Conservation (phyloP, 1,140 invertebrate genomes). For the Radopholus similis region DNA sequence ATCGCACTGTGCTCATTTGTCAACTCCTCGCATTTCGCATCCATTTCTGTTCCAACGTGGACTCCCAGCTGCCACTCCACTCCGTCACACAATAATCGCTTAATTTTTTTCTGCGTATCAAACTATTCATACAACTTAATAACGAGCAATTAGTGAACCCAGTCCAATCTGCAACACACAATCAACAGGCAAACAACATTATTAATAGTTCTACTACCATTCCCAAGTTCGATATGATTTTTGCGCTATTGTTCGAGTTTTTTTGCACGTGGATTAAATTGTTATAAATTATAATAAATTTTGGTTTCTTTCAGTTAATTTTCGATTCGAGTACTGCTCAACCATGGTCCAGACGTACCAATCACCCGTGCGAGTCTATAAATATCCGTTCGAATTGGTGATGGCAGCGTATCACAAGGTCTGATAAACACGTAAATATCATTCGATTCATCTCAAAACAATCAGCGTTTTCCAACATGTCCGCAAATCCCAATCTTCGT, state of each 20-base stretch:
- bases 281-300: not conserved
- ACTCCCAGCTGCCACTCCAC: no score
- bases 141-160: no score
- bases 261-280: not conserved
- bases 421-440: conserved; percentile 8
- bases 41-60: no score
- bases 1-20: no score
- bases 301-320: not conserved
- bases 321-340: not conserved
- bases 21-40: no score
- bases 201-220: no score
- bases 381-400: conserved; percentile 89
- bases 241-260: not conserved
- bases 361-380: conserved; percentile 88
- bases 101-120: no score
- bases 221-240: no score
- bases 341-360: conserved; percentile 93
- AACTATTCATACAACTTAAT: no score
- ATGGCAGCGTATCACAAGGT: conserved; percentile 71
- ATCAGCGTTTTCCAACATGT: conserved; percentile 34
- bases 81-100: no score
- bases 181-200: not conserved
- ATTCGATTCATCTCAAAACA: not conserved
- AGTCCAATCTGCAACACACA: not conserved
- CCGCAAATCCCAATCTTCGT: conserved; percentile 90